These are phyloP conservation scores for Rhinolophus ferrumequinum DNA, from an alignment of 2,113 vertebrate species.

Conservation along the genomic window DNA sequence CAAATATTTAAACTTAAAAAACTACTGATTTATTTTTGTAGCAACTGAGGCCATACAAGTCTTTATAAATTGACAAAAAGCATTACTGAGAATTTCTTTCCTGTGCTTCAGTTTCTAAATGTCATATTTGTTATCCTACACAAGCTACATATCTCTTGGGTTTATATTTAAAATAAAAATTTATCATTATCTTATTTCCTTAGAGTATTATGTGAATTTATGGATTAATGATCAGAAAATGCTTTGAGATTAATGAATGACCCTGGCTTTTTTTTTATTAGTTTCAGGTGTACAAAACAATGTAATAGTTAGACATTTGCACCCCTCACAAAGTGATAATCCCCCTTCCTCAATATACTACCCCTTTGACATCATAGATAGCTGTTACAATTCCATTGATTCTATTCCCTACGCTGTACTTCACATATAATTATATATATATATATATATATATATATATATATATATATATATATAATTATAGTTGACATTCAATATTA, in stretches of 20 bases:
- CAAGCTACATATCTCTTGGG: neutral
- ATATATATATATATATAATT: too few relatives aligned
- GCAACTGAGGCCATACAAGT: neutral
- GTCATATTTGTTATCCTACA: neutral
- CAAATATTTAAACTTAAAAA: neutral
- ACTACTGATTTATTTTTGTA: slow-evolving; percentile 42
- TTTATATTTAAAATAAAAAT: slow-evolving; percentile 38
- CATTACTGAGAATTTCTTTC: slow-evolving; percentile 24
- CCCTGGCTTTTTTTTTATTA: too few relatives aligned
- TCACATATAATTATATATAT: too few relatives aligned
- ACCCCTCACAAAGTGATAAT: too few relatives aligned
- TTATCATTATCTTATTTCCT: neutral
- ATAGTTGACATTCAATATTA: too few relatives aligned
- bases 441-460: too few relatives aligned
- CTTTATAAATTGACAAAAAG: slow-evolving; percentile 43
- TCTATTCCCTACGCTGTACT: too few relatives aligned
- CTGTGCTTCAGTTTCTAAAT: slow-evolving; percentile 45
- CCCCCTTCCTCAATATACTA: too few relatives aligned
- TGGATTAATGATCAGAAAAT: slow-evolving; percentile 49
- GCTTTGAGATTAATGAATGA: slow-evolving; percentile 15
- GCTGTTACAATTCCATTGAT: too few relatives aligned
- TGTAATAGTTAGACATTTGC: too few relatives aligned
- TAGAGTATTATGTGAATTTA: slow-evolving; percentile 13
- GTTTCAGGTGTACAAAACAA: too few relatives aligned
- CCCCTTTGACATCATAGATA: too few relatives aligned